Conservation (phyloP, 2,888 invertebrate species). For the Sepioteuthis lessoniana region DNA sequence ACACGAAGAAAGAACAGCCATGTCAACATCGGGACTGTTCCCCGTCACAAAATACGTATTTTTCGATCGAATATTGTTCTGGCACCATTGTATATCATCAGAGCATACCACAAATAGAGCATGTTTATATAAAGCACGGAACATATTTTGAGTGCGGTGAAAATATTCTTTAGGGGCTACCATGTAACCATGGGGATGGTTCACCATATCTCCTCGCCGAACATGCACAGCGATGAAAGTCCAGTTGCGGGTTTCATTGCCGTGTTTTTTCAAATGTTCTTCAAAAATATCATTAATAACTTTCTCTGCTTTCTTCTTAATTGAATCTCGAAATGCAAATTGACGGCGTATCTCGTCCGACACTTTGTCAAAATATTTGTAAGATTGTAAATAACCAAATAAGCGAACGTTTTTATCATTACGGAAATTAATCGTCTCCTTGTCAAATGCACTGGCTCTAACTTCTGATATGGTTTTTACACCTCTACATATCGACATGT, state of each 20-base stretch:
- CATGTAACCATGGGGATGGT: background rate
- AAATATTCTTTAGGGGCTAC: background rate
- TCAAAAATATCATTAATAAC: background rate
- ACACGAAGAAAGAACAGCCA: background rate
- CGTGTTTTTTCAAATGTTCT: background rate
- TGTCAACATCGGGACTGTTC: background rate
- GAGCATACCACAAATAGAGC: conserved; percentile 41
- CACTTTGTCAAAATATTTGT: background rate
- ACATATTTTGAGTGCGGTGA: background rate
- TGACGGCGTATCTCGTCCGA: background rate
- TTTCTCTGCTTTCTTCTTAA: background rate
- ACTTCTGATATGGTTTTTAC: background rate
- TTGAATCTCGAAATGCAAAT: background rate
- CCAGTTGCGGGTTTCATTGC: background rate
- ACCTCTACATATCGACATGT: background rate
- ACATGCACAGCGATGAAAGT: background rate
- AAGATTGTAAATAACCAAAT: background rate
- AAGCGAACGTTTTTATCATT: background rate
- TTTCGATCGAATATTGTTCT: background rate
- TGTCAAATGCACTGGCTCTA: background rate
- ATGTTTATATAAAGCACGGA: background rate
- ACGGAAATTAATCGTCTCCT: background rate
- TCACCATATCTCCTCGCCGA: conserved; percentile 36
- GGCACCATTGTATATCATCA: background rate
- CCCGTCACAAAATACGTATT: conserved; percentile 2